Evolutionary conservation across 2,113 vertebrate genomes (phyloP).

Genomic region (Perognathus longimembris): DNA sequence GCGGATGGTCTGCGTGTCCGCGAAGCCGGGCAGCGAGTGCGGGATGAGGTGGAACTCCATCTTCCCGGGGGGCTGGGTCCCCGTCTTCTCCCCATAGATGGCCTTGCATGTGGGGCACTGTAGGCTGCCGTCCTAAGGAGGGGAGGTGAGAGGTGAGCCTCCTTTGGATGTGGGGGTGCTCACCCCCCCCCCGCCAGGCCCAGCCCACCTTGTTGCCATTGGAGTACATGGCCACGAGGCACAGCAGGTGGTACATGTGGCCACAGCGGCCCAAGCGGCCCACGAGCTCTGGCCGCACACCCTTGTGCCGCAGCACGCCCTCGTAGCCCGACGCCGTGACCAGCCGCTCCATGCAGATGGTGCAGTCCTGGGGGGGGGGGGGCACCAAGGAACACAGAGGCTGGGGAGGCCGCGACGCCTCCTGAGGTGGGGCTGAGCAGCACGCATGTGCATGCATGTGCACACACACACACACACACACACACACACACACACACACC

Average conservation of each 20-base stretch:
- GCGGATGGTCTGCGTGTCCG: conserved; percentile 94
- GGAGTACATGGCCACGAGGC: conserved; percentile 98
- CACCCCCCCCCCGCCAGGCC: accelerated
- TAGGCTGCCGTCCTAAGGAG: conserved; percentile 94
- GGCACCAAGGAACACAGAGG: conserved; percentile 6
- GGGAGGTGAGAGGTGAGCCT: neutral
- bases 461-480: too few species aligned
- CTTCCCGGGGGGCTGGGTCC: conserved; percentile 97
- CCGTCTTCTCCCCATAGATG: conserved; percentile 98
- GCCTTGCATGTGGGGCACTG: conserved; percentile 98
- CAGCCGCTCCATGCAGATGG: conserved; percentile 95
- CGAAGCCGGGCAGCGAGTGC: conserved; percentile 94
- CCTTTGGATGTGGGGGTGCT: neutral
- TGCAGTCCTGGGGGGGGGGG: conserved; percentile 89
- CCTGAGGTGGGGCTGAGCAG: neutral
- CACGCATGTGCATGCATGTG: too few species aligned
- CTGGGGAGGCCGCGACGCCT: neutral
- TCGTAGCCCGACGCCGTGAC: conserved; percentile 96
- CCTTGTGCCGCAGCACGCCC: conserved; percentile 92
- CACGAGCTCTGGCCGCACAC: conserved; percentile 94
- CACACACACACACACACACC: too few species aligned
- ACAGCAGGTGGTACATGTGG: conserved; percentile 98
- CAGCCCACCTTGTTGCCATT: conserved; percentile 82
- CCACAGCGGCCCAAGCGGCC: conserved; percentile 97
- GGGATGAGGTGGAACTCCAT: conserved; percentile 99